Evolutionary conservation across 92 coral and sea anemone genomes (phyloP).

Genomic region (Siderastrea radians): DNA sequence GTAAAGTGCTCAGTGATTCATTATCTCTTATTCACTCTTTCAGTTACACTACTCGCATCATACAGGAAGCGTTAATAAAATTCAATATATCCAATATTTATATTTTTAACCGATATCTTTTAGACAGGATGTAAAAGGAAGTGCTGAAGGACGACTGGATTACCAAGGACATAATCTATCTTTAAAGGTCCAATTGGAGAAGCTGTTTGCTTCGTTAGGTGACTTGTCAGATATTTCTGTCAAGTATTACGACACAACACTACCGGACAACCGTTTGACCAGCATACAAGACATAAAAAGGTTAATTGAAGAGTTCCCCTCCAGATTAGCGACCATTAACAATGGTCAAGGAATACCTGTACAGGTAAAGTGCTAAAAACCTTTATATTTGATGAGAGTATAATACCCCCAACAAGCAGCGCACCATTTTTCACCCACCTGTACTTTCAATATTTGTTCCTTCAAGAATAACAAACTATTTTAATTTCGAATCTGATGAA

Average conservation of each 20-base stretch:
- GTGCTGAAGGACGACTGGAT: not conserved
- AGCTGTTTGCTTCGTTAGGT: not conserved
- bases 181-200: not conserved
- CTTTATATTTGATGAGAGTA: not conserved
- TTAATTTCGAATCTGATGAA: no score
- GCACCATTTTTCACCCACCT: no score
- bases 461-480: no score
- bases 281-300: not conserved
- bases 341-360: conserved; percentile 3
- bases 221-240: not conserved
- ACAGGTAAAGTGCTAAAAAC: not conserved
- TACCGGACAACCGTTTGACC: not conserved
- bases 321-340: not conserved
- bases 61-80: no score
- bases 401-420: not conserved
- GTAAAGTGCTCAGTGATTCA: no score
- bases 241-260: not conserved
- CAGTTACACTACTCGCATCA: no score
- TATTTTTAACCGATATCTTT: not conserved
- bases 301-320: not conserved
- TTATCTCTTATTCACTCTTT: no score
- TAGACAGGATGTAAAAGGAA: not conserved
- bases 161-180: not conserved
- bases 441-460: no score
- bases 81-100: no score